Percentiles rank a stretch among this genome's conserved stretches.
Evolutionary conservation across 2,113 vertebrate species (phyloP).

Genomic region (Myotis brandtii): DNA sequence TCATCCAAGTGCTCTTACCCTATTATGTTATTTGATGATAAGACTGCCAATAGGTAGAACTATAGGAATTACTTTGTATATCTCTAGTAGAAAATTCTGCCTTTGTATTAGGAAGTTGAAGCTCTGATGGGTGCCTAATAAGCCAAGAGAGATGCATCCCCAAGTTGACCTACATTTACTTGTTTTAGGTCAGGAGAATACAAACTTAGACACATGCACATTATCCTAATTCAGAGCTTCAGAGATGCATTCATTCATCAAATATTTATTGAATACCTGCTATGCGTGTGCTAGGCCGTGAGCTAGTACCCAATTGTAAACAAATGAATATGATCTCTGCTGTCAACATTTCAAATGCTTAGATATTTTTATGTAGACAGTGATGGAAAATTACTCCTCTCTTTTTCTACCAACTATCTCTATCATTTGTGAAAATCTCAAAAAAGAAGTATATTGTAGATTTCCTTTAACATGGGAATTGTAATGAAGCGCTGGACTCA

Average conservation of each 20-base stretch:
- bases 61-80: neutral
- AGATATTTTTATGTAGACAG: neutral
- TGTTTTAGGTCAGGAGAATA: neutral
- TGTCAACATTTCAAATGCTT: slow-evolving; percentile 6
- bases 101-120: neutral
- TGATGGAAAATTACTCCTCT: neutral
- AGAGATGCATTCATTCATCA: neutral
- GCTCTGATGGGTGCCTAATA: neutral
- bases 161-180: slow-evolving; percentile 20
- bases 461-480: slow-evolving; percentile 16
- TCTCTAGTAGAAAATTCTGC: neutral
- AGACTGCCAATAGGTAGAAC: neutral
- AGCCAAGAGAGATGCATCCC: neutral
- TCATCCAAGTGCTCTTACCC: neutral
- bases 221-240: slow-evolving; percentile 20
- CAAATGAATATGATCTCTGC: neutral
- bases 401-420: neutral
- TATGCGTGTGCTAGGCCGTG: neutral
- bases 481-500: neutral
- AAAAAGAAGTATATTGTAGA: neutral
- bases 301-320: neutral
- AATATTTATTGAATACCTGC: slow-evolving; percentile 35
- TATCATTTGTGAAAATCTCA: slow-evolving; percentile 5
- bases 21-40: neutral
- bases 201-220: neutral